These are phyloP conservation scores for Dipodomys stephensi DNA, from an alignment of 2,113 vertebrate species.

Conservation along the genomic window DNA sequence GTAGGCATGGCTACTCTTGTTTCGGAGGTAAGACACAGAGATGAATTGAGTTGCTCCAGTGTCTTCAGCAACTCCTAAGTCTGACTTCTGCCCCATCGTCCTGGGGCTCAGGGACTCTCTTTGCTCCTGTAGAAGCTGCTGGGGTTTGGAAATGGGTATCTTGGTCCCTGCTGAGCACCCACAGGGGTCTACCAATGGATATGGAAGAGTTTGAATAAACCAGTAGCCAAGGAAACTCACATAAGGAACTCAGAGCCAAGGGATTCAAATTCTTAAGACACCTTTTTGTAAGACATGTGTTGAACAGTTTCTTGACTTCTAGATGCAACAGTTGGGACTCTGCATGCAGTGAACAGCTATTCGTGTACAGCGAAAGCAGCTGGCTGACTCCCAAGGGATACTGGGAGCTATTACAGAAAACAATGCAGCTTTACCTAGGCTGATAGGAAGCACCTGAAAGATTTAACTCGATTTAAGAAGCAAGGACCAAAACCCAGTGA, in stretches of 20 bases:
- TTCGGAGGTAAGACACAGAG: background rate
- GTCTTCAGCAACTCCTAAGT: background rate
- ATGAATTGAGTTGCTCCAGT: background rate
- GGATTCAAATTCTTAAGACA: background rate
- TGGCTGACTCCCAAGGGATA: background rate
- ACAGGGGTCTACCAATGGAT: background rate
- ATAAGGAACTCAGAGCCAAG: background rate
- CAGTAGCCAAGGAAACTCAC: background rate
- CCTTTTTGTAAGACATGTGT: background rate
- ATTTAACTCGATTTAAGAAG: background rate
- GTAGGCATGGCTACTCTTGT: background rate
- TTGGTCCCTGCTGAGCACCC: background rate
- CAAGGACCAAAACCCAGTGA: background rate
- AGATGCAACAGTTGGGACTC: background rate
- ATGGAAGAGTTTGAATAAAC: background rate
- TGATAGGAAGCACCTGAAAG: background rate
- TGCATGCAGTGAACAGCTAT: background rate
- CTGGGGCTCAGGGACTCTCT: background rate
- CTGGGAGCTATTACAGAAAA: background rate
- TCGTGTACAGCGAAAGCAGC: too few relatives aligned
- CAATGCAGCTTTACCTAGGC: background rate
- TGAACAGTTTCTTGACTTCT: background rate
- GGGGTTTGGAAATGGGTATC: background rate
- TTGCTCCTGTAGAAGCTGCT: background rate
- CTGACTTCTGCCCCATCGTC: background rate